Conservation (phyloP, 2,113 vertebrate species). For the Gavialis gangeticus region DNA sequence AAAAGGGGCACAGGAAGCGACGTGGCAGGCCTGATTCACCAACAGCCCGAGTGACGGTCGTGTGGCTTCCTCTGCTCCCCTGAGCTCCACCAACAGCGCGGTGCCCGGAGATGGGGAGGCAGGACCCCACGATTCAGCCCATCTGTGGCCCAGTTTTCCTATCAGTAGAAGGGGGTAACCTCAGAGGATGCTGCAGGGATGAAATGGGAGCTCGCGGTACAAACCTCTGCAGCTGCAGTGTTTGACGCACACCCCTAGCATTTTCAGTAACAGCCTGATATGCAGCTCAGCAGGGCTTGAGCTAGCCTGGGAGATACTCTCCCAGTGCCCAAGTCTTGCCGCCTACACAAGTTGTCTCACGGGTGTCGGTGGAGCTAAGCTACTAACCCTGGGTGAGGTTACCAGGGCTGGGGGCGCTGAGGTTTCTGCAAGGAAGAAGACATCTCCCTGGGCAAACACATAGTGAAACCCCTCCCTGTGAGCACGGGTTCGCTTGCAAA, state of each 20-base stretch:
- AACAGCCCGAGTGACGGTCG: too few relatives aligned
- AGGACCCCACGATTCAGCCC: background rate
- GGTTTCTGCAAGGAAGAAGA: background rate
- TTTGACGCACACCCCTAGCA: background rate
- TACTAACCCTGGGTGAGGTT: background rate
- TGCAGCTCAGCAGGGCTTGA: background rate
- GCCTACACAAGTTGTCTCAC: background rate
- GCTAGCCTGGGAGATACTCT: background rate
- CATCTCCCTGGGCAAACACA: background rate
- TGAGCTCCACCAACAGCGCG: background rate
- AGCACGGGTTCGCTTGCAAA: background rate
- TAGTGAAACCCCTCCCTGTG: background rate
- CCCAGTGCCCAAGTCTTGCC: background rate
- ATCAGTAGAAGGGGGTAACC: background rate
- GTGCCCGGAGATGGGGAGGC: background rate
- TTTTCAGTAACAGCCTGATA: background rate
- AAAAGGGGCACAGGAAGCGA: too few relatives aligned
- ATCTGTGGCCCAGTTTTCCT: background rate
- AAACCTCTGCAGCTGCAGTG: background rate
- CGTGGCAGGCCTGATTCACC: too few relatives aligned
- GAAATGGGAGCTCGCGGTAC: background rate
- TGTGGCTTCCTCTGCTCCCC: too few relatives aligned
- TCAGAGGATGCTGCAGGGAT: background rate
- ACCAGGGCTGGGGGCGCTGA: background rate
- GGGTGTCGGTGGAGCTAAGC: background rate